phyloP scores from a whole-genome alignment of 2,113 vertebrate species.

The Xyliphius kryptos region DNA sequence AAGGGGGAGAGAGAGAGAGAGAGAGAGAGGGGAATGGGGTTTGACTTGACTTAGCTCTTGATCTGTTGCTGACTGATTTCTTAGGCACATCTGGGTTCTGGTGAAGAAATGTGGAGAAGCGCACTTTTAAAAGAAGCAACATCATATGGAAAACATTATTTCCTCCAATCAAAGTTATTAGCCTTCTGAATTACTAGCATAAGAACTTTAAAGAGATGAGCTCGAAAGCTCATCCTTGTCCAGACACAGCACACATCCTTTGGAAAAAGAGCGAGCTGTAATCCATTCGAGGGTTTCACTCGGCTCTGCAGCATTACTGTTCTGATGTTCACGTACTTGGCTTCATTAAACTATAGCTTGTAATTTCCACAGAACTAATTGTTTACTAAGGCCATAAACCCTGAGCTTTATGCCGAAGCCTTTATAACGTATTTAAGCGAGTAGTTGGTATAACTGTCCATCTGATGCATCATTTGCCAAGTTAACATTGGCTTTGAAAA shows the following conservation, averaged over 20 bases:
- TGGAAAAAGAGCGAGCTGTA: too few relatives aligned
- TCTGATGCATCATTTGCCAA: conserved; percentile 22
- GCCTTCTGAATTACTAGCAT: conserved; percentile 30
- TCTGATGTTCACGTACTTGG: conserved; percentile 1
- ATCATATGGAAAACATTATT: conserved; percentile 44
- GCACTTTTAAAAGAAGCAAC: conserved; percentile 23
- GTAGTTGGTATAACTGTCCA: too few relatives aligned
- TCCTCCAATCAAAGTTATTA: conserved; percentile 43
- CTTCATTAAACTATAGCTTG: conserved; percentile 15
- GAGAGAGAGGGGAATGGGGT: conserved; percentile 33
- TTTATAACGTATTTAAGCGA: too few relatives aligned
- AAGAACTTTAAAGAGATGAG: conserved; percentile 32
- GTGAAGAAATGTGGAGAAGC: conserved; percentile 16
- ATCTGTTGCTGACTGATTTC: conserved; percentile 37
- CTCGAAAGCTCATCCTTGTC: conserved; percentile 25
- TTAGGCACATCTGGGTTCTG: conserved; percentile 38
- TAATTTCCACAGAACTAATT: background rate
- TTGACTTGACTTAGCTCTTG: conserved; percentile 16
- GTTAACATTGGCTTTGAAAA: conserved; percentile 20
- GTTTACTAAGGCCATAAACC: conserved; percentile 3
- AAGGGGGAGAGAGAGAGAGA: conserved; percentile 17
- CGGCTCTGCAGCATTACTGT: background rate
- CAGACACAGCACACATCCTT: background rate
- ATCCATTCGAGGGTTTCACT: conserved; percentile 13
- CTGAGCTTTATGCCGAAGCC: too few relatives aligned